These are phyloP conservation scores for Nilaparvata lugens DNA, from an alignment of 1,140 invertebrate genomes.

Conservation along the genomic window DNA sequence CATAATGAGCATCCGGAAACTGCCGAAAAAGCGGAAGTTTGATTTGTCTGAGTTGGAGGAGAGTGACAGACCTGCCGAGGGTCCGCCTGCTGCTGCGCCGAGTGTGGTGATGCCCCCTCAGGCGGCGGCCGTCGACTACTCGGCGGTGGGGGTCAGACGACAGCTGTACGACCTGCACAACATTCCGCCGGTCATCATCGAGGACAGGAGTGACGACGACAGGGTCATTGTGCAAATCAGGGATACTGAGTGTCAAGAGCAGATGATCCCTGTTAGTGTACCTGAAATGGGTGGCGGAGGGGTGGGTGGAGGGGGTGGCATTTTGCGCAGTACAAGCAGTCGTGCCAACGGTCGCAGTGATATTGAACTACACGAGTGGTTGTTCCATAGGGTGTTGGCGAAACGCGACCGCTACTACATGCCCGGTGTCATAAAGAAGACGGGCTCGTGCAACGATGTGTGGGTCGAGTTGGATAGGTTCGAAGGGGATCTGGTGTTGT, in stretches of 20 bases:
- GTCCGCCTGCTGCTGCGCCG: constrained; percentile 30
- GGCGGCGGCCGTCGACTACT: constrained; percentile 50
- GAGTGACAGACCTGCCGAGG: constrained; percentile 24
- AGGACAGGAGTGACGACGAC: constrained; percentile 11
- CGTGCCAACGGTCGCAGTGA: constrained; percentile 17
- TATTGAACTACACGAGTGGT: constrained; percentile 84
- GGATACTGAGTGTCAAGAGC: neutral
- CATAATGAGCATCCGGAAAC: constrained; percentile 40
- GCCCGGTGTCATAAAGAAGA: constrained; percentile 64
- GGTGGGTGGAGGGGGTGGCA: neutral
- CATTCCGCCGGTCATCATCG: constrained; percentile 9
- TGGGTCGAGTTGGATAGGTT: constrained; percentile 62
- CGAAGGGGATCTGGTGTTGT: constrained; percentile 48
- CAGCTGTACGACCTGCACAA: constrained; percentile 7
- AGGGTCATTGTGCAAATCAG: constrained; percentile 1
- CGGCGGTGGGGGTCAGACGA: constrained; percentile 25
- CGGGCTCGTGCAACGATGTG: constrained; percentile 47
- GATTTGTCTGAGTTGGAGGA: constrained; percentile 75
- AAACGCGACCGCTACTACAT: constrained; percentile 72
- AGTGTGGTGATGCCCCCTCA: constrained; percentile 44
- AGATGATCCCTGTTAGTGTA: neutral
- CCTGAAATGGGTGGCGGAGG: neutral
- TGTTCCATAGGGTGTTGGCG: constrained; percentile 79
- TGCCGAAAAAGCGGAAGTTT: constrained; percentile 84
- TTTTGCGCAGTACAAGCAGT: neutral